phyloP scores from a whole-genome alignment of 1,140 invertebrate species.

The Diorhabda elongata region DNA sequence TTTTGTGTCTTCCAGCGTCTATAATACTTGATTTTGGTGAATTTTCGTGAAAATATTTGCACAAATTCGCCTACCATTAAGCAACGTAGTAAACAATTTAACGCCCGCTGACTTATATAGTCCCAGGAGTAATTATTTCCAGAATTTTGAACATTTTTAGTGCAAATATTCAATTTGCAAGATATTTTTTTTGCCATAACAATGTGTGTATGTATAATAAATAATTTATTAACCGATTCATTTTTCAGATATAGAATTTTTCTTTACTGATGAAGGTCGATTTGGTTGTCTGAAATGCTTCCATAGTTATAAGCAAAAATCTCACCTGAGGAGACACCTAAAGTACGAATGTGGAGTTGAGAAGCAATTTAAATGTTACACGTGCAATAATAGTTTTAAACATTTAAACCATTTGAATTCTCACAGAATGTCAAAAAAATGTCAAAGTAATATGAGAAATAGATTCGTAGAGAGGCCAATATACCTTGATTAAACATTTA shows the following conservation, averaged over 20 bases:
- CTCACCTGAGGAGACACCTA: conserved; percentile 51
- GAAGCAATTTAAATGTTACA: conserved; percentile 50
- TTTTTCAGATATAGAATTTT: conserved; percentile 8
- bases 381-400: conserved; percentile 46
- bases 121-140: too few relatives aligned
- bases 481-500: too few relatives aligned
- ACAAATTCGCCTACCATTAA: too few relatives aligned
- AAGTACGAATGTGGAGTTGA: conserved; percentile 57
- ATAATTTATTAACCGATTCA: background rate
- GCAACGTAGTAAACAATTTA: too few relatives aligned
- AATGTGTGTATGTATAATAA: background rate
- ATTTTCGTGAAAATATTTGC: too few relatives aligned
- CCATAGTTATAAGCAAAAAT: conserved; percentile 30
- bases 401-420: conserved; percentile 22
- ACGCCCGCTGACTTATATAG: too few relatives aligned
- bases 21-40: too few relatives aligned
- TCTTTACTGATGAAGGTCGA: conserved; percentile 7
- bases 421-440: conserved; percentile 14
- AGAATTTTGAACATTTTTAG: too few relatives aligned
- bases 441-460: background rate
- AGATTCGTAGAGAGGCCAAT: too few relatives aligned
- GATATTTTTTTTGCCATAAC: too few relatives aligned
- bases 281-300: conserved; percentile 50
- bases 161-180: too few relatives aligned
- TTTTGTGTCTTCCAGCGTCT: too few relatives aligned